Evolutionary conservation across 2,888 invertebrate species (phyloP), one percentile per base, ranked within the genome.

Genomic region (Tenthredo mesomela): DNA sequence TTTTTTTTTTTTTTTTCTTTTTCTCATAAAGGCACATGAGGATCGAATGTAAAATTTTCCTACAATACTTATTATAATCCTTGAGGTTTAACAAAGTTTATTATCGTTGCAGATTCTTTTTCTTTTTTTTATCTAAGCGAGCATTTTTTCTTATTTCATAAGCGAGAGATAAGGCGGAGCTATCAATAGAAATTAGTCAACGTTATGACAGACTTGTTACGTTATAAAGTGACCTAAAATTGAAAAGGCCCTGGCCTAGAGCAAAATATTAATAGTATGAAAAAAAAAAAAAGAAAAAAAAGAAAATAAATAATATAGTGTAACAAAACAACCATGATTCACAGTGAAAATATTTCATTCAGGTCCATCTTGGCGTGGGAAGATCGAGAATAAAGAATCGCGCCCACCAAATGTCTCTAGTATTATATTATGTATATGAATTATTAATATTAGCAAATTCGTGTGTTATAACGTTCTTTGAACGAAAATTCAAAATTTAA

Each of bases 321-420:
- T 15, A 25, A 33, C 6, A 15, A 61, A 70, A 54, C 25, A 29
- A n/a, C 18, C 33, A 2, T 80, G 47, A 80, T 78, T 65, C 54
- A 70, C 12, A 25, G 40, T 70, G 21, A 40, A 82, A 70, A 85
- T 61, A 82, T 78, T 43, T 70, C 71, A 84, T 75, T 75, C 75
- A 84, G 21, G 25, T 84, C 70, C 40, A 54, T 47, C 10, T 33
- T 21, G 15, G 54, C 71, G 71, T 84, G 58, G 73, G 73, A 61
- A 29, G n/a, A 40, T 73, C 21, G 67, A 58, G 73, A 25, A 3
- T 73, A 21, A 3, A 61, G 21, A 75, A 75, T 71, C 18, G 37
- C 73, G 73, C 71, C 40, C 50, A 75, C 61, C 4, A 47, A 67
- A 83, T 50, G 1, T 71, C 12, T 61, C 10, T 71, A 73, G 29